Base-by-base conservation (phyloP, 2,113 vertebrate genomes). In the Tupaia tana region DNA sequence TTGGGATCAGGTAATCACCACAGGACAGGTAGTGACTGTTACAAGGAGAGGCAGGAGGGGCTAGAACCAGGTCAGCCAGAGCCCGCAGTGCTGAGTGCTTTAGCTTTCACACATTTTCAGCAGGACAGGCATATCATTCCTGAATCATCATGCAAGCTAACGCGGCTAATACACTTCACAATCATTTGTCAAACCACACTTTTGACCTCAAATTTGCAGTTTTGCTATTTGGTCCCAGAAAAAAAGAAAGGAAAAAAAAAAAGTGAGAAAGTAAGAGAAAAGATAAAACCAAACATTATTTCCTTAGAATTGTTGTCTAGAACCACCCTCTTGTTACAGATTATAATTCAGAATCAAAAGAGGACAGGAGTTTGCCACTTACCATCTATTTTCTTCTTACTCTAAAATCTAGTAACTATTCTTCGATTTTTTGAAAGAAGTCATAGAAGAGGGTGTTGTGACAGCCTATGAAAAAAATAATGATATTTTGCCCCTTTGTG, bases 401-500 rank as follows among this genome's bases (percentile, higher is more conserved):
- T 78, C 25, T 43, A 91, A 64, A 10, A 91, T 16, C 92, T 1
- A 82, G 25, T 61, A 88, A 80, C 7, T 90, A 15, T 70, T n/a
- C 5, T 81, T 19, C 61, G 84, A 86, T 75, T 43, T 43, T 43
- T 86, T 70, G 0, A 77, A 94, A 75, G 91, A 91, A 78, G 16
- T 94, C 81, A 90, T 69, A 64, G 63, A 52, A 12, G 9, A 95
- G 19, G 5, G 81, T 18, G 27, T 10, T 81, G 14, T 86, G 18
- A 81, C 11, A 79, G 15, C 8, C 20, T 91, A 24, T 29, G 34
- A 93, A 88, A 94, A 63, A 4, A 77, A 89, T 77, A 52, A 43
- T 70, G 43, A 75, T 86, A 25, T 85, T 77, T 85, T 89, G 81
- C 10, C 64, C 52, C 66, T 95, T 77, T 80, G 22, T 82, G 71